phyloP scores from a whole-genome alignment of 2,797 vertebrate genomes.

The Bradypus variegatus region DNA sequence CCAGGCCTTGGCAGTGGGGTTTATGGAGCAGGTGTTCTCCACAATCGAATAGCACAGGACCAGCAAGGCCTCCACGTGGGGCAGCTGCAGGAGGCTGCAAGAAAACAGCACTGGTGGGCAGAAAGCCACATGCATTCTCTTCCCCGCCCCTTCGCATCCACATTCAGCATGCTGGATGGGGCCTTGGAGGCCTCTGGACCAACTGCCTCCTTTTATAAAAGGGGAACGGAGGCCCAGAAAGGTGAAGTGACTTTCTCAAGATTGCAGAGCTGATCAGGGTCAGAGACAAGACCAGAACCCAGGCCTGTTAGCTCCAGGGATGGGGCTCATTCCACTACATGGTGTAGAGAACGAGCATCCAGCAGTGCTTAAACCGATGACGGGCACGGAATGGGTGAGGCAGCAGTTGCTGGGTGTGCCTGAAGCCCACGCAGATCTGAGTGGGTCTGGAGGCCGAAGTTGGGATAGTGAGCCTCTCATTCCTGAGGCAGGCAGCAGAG shows the following conservation, averaged over 20 bases:
- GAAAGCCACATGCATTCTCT: neutral
- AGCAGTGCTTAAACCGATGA: neutral
- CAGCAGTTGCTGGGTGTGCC: neutral
- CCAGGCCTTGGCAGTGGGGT: conserved; percentile 68
- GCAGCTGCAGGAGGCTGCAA: conserved; percentile 70
- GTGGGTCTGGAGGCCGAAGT: neutral
- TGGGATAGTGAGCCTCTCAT: neutral
- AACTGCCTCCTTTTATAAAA: conserved; percentile 19
- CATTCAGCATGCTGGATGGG: neutral
- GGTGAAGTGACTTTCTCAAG: conserved; percentile 15
- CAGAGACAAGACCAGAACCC: conserved; percentile 10
- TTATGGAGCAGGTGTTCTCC: conserved; percentile 68
- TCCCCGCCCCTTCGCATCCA: neutral
- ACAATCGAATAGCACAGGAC: conserved; percentile 71
- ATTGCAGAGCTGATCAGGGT: neutral
- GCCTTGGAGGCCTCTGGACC: neutral
- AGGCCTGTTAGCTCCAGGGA: neutral
- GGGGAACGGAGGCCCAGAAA: conserved; percentile 32
- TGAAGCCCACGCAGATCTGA: neutral
- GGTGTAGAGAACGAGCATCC: fast-evolving
- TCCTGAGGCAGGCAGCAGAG: neutral
- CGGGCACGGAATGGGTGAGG: neutral
- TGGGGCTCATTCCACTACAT: neutral
- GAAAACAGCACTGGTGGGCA: conserved; percentile 9
- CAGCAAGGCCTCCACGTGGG: conserved; percentile 56